Evolutionary conservation across 2,113 vertebrate genomes (phyloP).

Genomic region (western clawed frog (Xenopus tropicalis)): DNA sequence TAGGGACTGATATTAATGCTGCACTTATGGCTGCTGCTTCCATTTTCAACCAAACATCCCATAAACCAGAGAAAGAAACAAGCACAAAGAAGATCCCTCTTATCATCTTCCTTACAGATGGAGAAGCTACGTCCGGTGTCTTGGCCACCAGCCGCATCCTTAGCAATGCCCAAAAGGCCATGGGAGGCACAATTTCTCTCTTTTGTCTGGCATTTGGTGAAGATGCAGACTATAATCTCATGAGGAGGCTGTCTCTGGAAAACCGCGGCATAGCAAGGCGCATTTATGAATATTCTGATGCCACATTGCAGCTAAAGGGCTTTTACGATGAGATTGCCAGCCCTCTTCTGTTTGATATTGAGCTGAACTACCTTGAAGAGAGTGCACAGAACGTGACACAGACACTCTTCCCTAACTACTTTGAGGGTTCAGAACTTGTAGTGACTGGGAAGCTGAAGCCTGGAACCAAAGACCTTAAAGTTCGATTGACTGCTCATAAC

Average conservation of each 20-base stretch:
- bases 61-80: slow-evolving; percentile 34
- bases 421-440: slow-evolving; percentile 76
- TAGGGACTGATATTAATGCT: slow-evolving; percentile 81
- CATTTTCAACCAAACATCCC: slow-evolving; percentile 60
- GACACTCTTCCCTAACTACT: slow-evolving; percentile 74
- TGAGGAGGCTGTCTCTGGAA: slow-evolving; percentile 69
- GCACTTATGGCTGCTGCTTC: slow-evolving; percentile 74
- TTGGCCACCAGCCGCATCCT: slow-evolving; percentile 67
- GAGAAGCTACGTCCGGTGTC: slow-evolving; percentile 73
- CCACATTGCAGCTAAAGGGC: slow-evolving; percentile 70
- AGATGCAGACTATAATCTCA: slow-evolving; percentile 72
- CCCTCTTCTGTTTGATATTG: slow-evolving; percentile 73
- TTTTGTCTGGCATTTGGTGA: slow-evolving; percentile 80
- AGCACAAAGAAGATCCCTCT: slow-evolving; percentile 60
- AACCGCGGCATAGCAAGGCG: slow-evolving; percentile 67
- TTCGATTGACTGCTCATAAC: slow-evolving; percentile 60
- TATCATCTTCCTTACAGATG: slow-evolving; percentile 79
- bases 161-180: slow-evolving; percentile 62
- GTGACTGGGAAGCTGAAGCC: slow-evolving; percentile 69
- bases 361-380: slow-evolving; percentile 69
- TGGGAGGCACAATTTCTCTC: slow-evolving; percentile 62
- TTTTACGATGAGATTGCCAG: slow-evolving; percentile 78
- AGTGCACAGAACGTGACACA: slow-evolving; percentile 64
- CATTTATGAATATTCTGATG: slow-evolving; percentile 74
- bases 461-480: slow-evolving; percentile 59